Evolutionary conservation across 2,797 vertebrate species (phyloP).

Genomic region (Atherinosoma microstoma): DNA sequence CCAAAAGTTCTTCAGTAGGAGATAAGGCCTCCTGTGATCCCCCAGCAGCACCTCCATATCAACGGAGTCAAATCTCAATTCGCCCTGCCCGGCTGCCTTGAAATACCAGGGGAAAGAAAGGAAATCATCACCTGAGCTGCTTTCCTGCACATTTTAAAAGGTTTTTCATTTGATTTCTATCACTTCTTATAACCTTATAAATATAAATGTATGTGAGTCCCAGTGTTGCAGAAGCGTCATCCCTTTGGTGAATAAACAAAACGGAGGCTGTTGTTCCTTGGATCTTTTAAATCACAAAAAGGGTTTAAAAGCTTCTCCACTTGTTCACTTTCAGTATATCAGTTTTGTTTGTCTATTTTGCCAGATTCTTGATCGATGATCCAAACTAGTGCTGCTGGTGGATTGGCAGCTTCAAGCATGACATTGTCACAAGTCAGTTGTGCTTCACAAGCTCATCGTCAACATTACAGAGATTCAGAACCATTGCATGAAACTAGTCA

Average conservation of each 20-base stretch:
- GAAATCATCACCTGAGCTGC: slow-evolving; percentile 53
- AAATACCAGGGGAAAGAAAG: slow-evolving; percentile 48
- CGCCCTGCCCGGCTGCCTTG: slow-evolving; percentile 28
- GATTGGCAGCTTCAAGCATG: background rate
- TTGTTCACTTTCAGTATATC: background rate
- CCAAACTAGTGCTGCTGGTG: slow-evolving; percentile 20
- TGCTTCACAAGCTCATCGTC: slow-evolving; percentile 17
- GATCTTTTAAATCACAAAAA: slow-evolving; percentile 13
- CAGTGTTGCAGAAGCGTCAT: background rate
- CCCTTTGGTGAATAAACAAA: slow-evolving; percentile 12
- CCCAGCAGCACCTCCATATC: slow-evolving; percentile 49
- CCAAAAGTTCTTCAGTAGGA: slow-evolving; percentile 45
- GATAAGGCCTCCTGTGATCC: slow-evolving; percentile 54
- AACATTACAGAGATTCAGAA: slow-evolving; percentile 17
- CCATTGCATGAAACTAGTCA: slow-evolving; percentile 14
- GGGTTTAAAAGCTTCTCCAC: slow-evolving; percentile 4
- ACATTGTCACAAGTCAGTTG: slow-evolving; percentile 30
- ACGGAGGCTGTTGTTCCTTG: slow-evolving; percentile 5
- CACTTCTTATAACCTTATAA: slow-evolving; percentile 58
- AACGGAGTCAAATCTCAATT: slow-evolving; percentile 66
- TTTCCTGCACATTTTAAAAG: slow-evolving; percentile 41
- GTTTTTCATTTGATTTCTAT: slow-evolving; percentile 65
- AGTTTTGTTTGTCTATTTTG: background rate
- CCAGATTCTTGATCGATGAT: slow-evolving; percentile 27
- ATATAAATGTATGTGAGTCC: slow-evolving; percentile 51